These are phyloP conservation scores for Microplitis manilae DNA, from an alignment of 2,888 invertebrate species.

Conservation along the genomic window DNA sequence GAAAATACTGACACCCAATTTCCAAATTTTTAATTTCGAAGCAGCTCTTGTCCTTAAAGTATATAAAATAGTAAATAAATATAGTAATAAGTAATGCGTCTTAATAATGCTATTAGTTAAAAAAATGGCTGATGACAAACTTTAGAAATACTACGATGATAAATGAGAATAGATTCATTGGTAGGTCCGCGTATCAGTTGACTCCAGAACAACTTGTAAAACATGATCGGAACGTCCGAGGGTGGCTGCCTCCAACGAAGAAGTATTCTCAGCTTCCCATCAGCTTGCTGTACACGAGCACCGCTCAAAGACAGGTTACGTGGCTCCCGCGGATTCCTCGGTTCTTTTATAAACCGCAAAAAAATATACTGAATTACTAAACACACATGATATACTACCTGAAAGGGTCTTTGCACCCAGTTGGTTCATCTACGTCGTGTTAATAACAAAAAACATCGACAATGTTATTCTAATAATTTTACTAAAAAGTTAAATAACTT, in stretches of 20 bases:
- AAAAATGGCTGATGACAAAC: constrained; percentile 66
- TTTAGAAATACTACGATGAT: constrained; percentile 77
- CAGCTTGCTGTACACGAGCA: constrained; percentile 52
- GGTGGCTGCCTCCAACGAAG: constrained; percentile 81
- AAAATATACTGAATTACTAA: constrained; percentile 13
- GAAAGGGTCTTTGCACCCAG: not conserved
- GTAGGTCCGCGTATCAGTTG: constrained; percentile 77
- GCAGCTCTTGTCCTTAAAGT: constrained; percentile 75
- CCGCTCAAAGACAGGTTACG: constrained; percentile 75
- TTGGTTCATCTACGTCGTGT: not conserved
- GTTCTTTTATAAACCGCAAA: constrained; percentile 67
- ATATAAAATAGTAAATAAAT: not conserved
- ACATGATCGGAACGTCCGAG: constrained; percentile 81
- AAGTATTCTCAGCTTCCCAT: constrained; percentile 74
- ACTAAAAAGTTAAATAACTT: not conserved
- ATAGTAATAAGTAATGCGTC: constrained; percentile 29
- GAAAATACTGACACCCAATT: constrained; percentile 81
- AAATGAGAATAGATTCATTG: constrained; percentile 78
- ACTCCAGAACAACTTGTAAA: constrained; percentile 85
- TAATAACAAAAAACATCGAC: too few species aligned
- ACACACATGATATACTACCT: constrained; percentile 4
- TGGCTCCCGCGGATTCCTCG: constrained; percentile 77
- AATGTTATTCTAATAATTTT: too few species aligned
- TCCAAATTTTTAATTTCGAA: constrained; percentile 79
- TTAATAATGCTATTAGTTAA: not conserved